These are phyloP conservation scores for Drosophila obscura DNA, from an alignment of 1,140 invertebrate species.

Conservation along the genomic window DNA sequence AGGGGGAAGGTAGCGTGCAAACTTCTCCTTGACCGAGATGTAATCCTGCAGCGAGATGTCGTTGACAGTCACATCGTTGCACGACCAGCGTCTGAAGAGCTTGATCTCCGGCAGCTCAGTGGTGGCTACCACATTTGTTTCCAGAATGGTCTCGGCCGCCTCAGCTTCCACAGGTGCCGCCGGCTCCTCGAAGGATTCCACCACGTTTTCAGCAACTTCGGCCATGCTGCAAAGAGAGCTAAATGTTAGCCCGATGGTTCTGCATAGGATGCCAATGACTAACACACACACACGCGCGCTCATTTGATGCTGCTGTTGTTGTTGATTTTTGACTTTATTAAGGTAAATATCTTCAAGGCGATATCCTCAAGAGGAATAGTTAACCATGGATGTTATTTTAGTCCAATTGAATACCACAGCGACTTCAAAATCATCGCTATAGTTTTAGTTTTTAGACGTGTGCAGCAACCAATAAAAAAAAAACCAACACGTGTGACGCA, in stretches of 20 bases:
- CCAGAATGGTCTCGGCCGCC: conserved; percentile 66
- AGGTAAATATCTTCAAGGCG: conserved; percentile 48
- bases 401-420: conserved; percentile 67
- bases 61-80: conserved; percentile 98
- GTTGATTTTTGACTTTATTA: conserved; percentile 64
- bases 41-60: conserved; percentile 99
- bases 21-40: conserved; percentile 99
- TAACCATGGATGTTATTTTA: conserved; percentile 44
- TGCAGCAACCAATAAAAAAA: conserved; percentile 12
- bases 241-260: not conserved
- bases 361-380: conserved; percentile 61
- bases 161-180: conserved; percentile 75
- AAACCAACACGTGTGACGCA: conserved; percentile 63
- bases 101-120: conserved; percentile 97
- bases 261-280: not conserved
- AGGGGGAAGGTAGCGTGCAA: conserved; percentile 99
- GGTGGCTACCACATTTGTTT: conserved; percentile 85
- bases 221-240: conserved; percentile 65
- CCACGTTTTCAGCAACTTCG: conserved; percentile 80
- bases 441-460: conserved; percentile 58
- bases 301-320: conserved; percentile 35
- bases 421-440: conserved; percentile 26
- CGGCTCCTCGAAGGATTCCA: conserved; percentile 81
- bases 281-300: conserved; percentile 12
- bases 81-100: conserved; percentile 98